A percentile compares a stretch with the other conserved stretches of the same genome.
phyloP scores from a whole-genome alignment of 2,113 vertebrate genomes.

The Ptilonorhynchus violaceus region DNA sequence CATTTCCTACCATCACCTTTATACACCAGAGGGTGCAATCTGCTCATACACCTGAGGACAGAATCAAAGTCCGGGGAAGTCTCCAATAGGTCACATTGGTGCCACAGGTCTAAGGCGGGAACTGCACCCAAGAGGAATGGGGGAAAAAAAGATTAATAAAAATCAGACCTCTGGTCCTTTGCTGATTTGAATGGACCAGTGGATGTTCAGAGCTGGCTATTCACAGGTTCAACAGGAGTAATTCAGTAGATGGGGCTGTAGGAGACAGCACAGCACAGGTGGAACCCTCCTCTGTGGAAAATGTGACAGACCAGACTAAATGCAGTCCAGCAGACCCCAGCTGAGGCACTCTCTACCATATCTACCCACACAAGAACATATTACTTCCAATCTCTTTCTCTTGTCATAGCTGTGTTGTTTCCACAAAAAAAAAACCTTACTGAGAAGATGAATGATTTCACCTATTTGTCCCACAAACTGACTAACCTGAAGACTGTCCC shows the following conservation, averaged over 20 bases:
- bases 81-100: neutral
- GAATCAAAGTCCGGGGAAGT: neutral
- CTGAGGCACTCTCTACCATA: neutral
- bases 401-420: neutral
- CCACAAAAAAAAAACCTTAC: neutral
- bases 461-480: neutral
- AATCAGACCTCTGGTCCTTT: neutral
- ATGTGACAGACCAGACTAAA: neutral
- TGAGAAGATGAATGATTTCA: neutral
- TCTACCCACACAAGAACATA: neutral
- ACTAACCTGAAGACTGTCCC: neutral
- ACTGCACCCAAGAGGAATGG: rapidly evolving
- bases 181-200: neutral
- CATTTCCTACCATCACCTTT: neutral
- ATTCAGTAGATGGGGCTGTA: neutral
- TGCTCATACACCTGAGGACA: rapidly evolving
- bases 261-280: neutral
- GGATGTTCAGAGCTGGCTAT: neutral
- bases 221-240: neutral
- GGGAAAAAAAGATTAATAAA: neutral
- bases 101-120: neutral
- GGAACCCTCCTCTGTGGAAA: neutral
- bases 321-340: neutral
- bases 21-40: neutral
- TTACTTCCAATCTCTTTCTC: neutral